Percentiles rank a stretch among this genome's conserved stretches.
Conservation (phyloP, 2,888 invertebrate species). For the Meganola albula region DNA sequence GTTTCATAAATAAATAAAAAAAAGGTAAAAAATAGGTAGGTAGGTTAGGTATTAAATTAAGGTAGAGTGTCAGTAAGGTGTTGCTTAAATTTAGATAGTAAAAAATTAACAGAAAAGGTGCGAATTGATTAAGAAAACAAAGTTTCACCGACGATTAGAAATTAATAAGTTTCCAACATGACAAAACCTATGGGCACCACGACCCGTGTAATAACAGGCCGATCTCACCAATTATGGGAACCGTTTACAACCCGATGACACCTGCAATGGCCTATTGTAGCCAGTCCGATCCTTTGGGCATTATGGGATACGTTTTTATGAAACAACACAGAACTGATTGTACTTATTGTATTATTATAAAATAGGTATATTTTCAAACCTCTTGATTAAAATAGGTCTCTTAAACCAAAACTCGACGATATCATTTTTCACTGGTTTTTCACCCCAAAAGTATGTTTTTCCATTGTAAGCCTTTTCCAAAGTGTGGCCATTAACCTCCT, state of each 20-base stretch:
- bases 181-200: no score
- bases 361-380: conserved; percentile 57
- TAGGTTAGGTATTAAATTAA: neutral
- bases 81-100: no score
- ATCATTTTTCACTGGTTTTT: conserved; percentile 89
- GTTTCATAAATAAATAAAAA: neutral
- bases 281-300: neutral
- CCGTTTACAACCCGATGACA: no score
- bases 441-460: conserved; percentile 94
- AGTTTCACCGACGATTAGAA: no score
- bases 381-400: conserved; percentile 82
- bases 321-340: neutral
- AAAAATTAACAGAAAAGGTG: no score
- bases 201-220: no score
- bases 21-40: neutral
- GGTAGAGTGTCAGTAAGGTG: no score
- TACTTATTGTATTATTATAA: neutral
- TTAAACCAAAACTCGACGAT: conserved; percentile 87
- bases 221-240: no score
- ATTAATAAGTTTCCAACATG: no score
- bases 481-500: conserved; percentile 87
- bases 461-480: conserved; percentile 90
- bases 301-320: neutral
- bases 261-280: neutral
- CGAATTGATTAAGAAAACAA: neutral